Percentiles rank a stretch among this genome's conserved stretches.
phyloP scores from a whole-genome alignment of 2,113 vertebrate species.

The Coracopsis vasa region DNA sequence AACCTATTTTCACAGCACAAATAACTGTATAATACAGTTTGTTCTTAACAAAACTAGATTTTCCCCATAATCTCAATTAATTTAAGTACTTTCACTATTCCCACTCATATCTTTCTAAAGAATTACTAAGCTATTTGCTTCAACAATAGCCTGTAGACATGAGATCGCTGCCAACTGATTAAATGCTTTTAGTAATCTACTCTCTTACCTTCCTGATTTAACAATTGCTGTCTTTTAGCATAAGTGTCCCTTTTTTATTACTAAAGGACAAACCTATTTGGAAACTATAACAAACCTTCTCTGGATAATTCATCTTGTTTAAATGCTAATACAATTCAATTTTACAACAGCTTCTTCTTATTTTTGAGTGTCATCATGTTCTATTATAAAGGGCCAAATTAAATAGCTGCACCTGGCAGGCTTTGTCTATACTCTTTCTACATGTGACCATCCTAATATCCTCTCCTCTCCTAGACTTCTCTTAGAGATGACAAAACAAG shows the following conservation, averaged over 20 bases:
- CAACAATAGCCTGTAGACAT: neutral
- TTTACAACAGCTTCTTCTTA: constrained; percentile 4
- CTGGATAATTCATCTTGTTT: neutral
- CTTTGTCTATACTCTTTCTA: neutral
- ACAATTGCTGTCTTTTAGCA: neutral
- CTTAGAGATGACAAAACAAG: neutral
- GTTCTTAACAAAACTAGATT: neutral
- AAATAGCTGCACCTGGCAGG: neutral
- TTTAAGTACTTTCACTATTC: neutral
- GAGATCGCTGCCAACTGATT: neutral
- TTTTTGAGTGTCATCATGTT: neutral
- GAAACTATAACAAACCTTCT: neutral
- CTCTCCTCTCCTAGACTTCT: neutral
- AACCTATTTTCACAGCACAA: neutral
- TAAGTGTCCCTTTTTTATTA: neutral
- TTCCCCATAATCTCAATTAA: neutral
- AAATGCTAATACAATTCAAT: neutral
- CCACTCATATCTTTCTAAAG: neutral
- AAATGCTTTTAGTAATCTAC: neutral
- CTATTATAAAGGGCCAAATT: neutral
- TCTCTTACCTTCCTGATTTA: neutral
- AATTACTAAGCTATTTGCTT: neutral
- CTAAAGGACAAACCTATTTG: neutral
- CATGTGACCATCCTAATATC: neutral
- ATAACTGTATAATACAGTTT: neutral